Conservation (phyloP, 2,113 vertebrate genomes). For the Oncorhynchus kisutch region DNA sequence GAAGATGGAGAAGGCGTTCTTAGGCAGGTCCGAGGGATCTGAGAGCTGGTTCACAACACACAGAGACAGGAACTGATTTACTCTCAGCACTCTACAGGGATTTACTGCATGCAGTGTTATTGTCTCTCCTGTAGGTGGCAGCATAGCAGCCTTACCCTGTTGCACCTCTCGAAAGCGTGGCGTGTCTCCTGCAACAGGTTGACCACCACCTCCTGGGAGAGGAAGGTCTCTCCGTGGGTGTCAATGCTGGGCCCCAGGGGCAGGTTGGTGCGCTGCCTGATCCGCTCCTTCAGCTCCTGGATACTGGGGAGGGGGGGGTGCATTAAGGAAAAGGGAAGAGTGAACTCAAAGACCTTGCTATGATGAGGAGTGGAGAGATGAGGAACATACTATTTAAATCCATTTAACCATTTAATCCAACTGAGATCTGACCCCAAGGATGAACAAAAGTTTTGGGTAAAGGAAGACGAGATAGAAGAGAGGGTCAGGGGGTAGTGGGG, state of each 20-base stretch:
- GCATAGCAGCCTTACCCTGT: constrained; percentile 80
- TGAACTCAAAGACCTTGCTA: not conserved
- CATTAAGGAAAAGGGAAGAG: not conserved
- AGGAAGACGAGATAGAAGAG: not conserved
- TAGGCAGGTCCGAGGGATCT: constrained; percentile 94
- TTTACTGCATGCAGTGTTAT: no score
- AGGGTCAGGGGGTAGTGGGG: not conserved
- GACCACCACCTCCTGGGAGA: constrained; percentile 96
- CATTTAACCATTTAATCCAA: no score
- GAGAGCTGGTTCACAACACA: constrained; percentile 82
- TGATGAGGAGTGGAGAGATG: not conserved
- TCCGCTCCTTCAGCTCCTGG: constrained; percentile 95
- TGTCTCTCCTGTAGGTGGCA: not conserved
- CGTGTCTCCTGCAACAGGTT: constrained; percentile 97
- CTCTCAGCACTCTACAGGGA: not conserved
- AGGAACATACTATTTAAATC: not conserved
- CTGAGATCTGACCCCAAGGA: not conserved
- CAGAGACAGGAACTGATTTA: not conserved
- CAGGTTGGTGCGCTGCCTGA: constrained; percentile 93
- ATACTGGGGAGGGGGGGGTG: constrained; percentile 75
- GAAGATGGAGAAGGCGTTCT: constrained; percentile 97
- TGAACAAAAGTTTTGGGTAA: not conserved
- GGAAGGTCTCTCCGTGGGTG: constrained; percentile 95
- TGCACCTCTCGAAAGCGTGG: constrained; percentile 97
- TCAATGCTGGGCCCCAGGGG: constrained; percentile 92